Conservation (phyloP, 2,888 invertebrate genomes). For the Hirtodrosophila confusa region DNA sequence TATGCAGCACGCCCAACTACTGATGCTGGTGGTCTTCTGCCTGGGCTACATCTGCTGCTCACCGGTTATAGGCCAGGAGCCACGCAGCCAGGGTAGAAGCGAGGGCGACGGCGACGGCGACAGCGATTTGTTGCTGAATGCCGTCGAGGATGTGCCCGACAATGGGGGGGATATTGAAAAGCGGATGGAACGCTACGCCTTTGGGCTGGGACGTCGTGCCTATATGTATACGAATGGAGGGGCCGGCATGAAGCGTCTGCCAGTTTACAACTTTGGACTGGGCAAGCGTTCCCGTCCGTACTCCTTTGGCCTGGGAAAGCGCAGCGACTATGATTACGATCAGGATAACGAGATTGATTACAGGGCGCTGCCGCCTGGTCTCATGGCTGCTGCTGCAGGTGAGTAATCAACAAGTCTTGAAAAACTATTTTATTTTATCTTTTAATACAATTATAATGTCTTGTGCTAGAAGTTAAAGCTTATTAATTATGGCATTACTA, state of each 20-base stretch:
- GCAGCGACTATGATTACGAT: slow-evolving; percentile 76
- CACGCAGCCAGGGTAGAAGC: slow-evolving; percentile 27
- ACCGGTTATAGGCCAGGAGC: slow-evolving; percentile 57
- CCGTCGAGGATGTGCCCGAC: slow-evolving; percentile 53
- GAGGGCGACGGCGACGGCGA: slow-evolving; percentile 42
- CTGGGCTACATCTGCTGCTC: slow-evolving; percentile 73
- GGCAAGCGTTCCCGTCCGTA: slow-evolving; percentile 83
- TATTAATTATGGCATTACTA: no score
- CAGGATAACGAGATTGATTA: slow-evolving; percentile 69
- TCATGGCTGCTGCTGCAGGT: slow-evolving; percentile 49
- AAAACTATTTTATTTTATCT: no score
- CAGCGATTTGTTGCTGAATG: slow-evolving; percentile 36
- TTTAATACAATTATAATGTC: no score
- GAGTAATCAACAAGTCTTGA: slow-evolving; percentile 10
- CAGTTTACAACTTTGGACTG: slow-evolving; percentile 84
- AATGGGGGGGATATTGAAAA: slow-evolving; percentile 83
- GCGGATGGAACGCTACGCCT: slow-evolving; percentile 88
- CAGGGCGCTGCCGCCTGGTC: slow-evolving; percentile 45
- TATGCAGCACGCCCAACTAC: slow-evolving; percentile 52
- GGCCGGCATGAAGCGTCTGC: slow-evolving; percentile 83
- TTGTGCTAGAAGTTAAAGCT: no score
- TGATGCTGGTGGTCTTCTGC: slow-evolving; percentile 73
- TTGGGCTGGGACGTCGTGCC: slow-evolving; percentile 89
- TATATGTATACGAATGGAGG: slow-evolving; percentile 83
- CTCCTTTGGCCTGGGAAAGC: slow-evolving; percentile 84